Evolutionary conservation across 2,797 vertebrate species (phyloP), one percentile per base, ranked within the genome.

Genomic region (Sebastes cheni): DNA sequence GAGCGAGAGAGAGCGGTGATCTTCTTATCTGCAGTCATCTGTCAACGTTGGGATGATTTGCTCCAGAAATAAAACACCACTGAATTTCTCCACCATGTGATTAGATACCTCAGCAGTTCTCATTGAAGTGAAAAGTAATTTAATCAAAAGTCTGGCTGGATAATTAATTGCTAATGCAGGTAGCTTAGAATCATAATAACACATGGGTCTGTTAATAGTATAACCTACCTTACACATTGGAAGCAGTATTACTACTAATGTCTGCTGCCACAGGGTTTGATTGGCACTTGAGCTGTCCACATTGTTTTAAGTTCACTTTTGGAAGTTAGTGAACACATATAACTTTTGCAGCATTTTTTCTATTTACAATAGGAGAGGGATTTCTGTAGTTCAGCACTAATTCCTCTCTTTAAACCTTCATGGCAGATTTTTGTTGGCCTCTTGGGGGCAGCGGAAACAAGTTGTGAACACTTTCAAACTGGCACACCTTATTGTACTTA

Each of bases 11-110:
- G 46, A 86, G 62, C 69, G 56, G 77, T 16, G 83, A 93, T 91
- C 64, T 86, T 90, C 64, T 86, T 86, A 91, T 93, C 89, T 83
- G 54, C 22, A 83, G 59, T 88, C 72, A 72, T 83, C 75, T 77
- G 76, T 87, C 81, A 81, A 56, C 1, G 67, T 50, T 74, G 67
- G 69, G 58, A 75, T 83, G 77, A 83, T 83, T 84, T 61, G 79
- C 56, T 77, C 25, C 64, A 75, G 65, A 88, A 86, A 85, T 82
- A 42, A 88, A 83, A 80, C 67, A 36, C 27, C 25, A 68, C 62
- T 83, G 60, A 71, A 22, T 78, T 84, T 80, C 25, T 83, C 69
- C 50, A 25, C 22, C 3, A 11, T 55, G 10, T 60, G n/a, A 82
- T 80, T 77, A 79, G 55, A 81, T 50, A 60, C 54, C 34, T 71